These are phyloP conservation scores for Engystomops pustulosus DNA, from an alignment of 2,113 vertebrate genomes.

Conservation along the genomic window DNA sequence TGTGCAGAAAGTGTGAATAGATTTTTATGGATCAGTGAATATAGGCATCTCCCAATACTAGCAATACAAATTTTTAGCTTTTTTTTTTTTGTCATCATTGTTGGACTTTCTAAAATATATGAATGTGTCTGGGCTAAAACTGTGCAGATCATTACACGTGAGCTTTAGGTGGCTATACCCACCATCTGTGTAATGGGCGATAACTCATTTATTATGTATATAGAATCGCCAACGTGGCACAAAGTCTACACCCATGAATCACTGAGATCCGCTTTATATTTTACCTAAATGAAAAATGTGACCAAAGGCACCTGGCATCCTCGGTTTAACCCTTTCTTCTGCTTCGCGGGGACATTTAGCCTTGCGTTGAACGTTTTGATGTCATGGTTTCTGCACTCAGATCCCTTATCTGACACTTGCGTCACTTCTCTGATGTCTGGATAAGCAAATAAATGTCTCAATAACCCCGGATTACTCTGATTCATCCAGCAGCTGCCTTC, in stretches of 20 bases:
- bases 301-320: not conserved
- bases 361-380: not conserved
- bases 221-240: not conserved
- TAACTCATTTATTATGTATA: slow-evolving; percentile 15
- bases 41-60: no score
- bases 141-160: not conserved
- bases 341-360: not conserved
- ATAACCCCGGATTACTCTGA: not conserved
- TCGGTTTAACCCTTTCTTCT: not conserved
- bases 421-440: not conserved
- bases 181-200: not conserved
- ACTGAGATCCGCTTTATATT: not conserved
- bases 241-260: not conserved
- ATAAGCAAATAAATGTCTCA: not conserved
- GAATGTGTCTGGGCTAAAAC: not conserved
- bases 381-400: not conserved
- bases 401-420: not conserved
- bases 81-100: no score
- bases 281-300: not conserved
- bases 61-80: no score
- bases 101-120: not conserved
- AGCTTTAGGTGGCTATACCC: not conserved
- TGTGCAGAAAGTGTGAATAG: not conserved
- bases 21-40: no score
- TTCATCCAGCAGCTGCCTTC: not conserved